These are phyloP conservation scores for Pteronotus mesoamericanus DNA, from an alignment of 2,797 vertebrate species.

Conservation along the genomic window DNA sequence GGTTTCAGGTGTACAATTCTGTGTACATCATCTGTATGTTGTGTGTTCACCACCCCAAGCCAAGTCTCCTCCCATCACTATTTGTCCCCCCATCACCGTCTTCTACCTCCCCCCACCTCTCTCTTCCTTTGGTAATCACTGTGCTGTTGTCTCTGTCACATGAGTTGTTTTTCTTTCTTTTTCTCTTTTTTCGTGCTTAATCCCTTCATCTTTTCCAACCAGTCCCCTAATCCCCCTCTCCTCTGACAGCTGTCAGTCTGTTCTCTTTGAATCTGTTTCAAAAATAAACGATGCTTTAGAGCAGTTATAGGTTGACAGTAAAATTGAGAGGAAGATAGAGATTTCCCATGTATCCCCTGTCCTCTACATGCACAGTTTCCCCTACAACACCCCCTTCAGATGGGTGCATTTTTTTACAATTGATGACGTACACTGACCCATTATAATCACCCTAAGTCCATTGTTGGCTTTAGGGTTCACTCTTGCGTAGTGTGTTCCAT, in stretches of 20 bases:
- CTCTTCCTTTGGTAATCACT: background rate
- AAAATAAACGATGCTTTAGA: background rate
- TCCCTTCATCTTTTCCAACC: background rate
- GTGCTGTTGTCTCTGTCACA: no score
- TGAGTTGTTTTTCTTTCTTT: background rate
- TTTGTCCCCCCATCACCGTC: background rate
- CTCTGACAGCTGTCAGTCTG: background rate
- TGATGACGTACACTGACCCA: background rate
- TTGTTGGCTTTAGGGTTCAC: background rate
- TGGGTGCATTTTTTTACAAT: background rate
- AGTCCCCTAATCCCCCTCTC: background rate
- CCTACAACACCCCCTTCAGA: background rate
- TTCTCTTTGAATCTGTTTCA: background rate
- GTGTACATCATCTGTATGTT: background rate
- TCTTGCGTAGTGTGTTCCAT: background rate
- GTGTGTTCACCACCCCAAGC: background rate
- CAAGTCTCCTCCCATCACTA: background rate
- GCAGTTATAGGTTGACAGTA: background rate
- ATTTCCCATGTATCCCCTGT: background rate
- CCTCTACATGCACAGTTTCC: fast-evolving
- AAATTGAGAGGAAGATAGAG: background rate
- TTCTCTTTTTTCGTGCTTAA: background rate
- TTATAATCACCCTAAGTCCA: background rate
- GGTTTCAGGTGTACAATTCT: background rate
- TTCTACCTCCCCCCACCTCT: background rate